Base-by-base conservation (phyloP, 2,888 invertebrate species). In the Dione vanillae region DNA sequence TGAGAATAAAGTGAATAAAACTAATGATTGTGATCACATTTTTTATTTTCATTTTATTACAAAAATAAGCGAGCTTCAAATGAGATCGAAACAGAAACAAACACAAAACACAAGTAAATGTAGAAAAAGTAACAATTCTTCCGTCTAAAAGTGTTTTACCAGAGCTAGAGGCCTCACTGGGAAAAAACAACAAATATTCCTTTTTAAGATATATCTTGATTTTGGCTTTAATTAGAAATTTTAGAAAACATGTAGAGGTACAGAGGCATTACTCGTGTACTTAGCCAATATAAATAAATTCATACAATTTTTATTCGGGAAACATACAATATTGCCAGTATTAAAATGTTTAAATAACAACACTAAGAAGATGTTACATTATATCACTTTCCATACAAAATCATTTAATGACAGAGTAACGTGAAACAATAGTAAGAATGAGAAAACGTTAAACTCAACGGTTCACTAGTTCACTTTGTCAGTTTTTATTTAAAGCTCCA, bases 51-150 rank as follows among this genome's bases (percentile, higher is more conserved):
- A n/a, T 67, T 65, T 65, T 64, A 54, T 61, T 68, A 65, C 51
- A 73, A 70, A 73, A 70, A 70, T 68, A 73, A 67, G 54, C 65
- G 67, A 70, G 67, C 67, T 70, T 70, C 52, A 27, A 59, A 45
- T 70, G 65, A 73, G 73, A 73, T 73, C 70, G 65, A 62, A 70
- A 70, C 52, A 70, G n/a, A 27, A 70, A 70, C 52, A 64, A 52
- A 67, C 19, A 56, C 54, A 70, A 72, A 40, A 54, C 51, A 65
- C 27, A 52, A 65, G 40, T 51, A 47, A 65, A 41, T 54, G 61
- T 69, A 69, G 69, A 72, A 71, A 67, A 68, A 67, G 16, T 56
- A 64, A 27, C 27, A 27, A 14, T 41, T 43, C n/a, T 66, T 59
- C 43, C 27, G 20, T 27, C 9, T 45, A 45, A 45, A 45, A 27